Conservation (phyloP, 2,888 invertebrate species). For the Monochamus alternatus region DNA sequence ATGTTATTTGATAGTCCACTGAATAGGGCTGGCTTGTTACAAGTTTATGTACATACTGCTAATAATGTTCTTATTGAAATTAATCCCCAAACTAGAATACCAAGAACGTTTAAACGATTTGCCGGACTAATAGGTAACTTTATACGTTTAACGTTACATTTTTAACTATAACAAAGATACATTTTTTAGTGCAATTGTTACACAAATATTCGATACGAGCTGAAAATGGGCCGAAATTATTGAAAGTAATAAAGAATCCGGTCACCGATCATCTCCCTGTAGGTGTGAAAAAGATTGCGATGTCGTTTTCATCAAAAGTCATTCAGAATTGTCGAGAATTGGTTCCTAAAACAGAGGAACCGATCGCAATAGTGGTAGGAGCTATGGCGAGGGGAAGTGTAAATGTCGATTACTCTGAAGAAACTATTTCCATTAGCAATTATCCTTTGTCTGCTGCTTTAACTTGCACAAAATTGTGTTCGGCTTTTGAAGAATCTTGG, state of each 20-base stretch:
- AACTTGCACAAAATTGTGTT: conserved; percentile 95
- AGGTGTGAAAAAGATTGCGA: conserved; percentile 91
- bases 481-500: conserved; percentile 97
- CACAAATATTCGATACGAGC: conserved; percentile 96
- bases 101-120: conserved; percentile 96
- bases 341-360: conserved; percentile 84
- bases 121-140: conserved; percentile 93
- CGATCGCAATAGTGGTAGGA: conserved; percentile 93
- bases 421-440: conserved; percentile 92
- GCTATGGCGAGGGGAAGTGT: conserved; percentile 98
- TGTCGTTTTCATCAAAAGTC: conserved; percentile 90
- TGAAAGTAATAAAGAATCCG: conserved; percentile 98
- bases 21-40: conserved; percentile 95
- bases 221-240: conserved; percentile 88
- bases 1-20: conserved; percentile 99
- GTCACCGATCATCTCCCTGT: conserved; percentile 95
- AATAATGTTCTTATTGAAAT: conserved; percentile 96
- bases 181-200: conserved; percentile 89
- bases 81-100: conserved; percentile 97
- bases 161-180: conserved; percentile 34
- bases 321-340: conserved; percentile 81
- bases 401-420: conserved; percentile 90
- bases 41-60: conserved; percentile 94
- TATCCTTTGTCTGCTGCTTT: conserved; percentile 98
- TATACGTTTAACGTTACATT: conserved; percentile 21